These are phyloP conservation scores for Holothuria leucospilota DNA, from an alignment of 53 echinoderm and acorn worm genomes.

Conservation along the genomic window DNA sequence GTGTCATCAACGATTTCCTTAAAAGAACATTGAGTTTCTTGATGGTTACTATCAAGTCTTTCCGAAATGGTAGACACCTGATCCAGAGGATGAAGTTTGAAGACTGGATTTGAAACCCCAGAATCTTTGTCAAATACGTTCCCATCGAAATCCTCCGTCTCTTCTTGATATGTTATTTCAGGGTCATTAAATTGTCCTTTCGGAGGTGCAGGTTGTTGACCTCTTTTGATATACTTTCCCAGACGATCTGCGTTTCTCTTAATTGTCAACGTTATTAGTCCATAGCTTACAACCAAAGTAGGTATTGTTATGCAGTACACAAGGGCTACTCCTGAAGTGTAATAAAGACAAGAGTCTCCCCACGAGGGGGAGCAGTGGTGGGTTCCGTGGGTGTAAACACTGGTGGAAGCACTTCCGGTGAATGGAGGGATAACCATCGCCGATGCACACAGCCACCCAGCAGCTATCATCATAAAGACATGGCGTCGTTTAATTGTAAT, in stretches of 20 bases:
- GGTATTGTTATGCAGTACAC: constrained; percentile 16
- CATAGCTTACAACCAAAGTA: constrained; percentile 7
- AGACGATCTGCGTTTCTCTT: background rate
- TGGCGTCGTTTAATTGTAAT: background rate
- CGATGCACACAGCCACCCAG: constrained; percentile 1
- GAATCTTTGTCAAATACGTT: no score
- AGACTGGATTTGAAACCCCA: no score
- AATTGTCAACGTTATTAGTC: background rate
- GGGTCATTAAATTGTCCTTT: no score
- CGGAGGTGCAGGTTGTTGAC: no score
- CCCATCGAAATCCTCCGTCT: no score
- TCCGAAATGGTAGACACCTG: background rate
- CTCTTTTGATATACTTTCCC: background rate
- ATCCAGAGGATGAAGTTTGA: no score
- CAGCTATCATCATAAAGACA: constrained; percentile 1
- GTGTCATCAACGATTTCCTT: no score
- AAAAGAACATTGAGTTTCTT: no score
- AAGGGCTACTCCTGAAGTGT: background rate
- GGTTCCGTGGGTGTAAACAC: constrained; percentile 27
- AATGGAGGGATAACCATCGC: background rate
- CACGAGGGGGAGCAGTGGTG: no score
- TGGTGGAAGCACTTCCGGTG: background rate
- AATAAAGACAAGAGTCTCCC: constrained; percentile 7
- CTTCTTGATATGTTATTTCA: no score
- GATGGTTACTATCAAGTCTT: no score